These are phyloP conservation scores for Leucophenga varia DNA, from an alignment of 1,140 invertebrate genomes.

Conservation along the genomic window DNA sequence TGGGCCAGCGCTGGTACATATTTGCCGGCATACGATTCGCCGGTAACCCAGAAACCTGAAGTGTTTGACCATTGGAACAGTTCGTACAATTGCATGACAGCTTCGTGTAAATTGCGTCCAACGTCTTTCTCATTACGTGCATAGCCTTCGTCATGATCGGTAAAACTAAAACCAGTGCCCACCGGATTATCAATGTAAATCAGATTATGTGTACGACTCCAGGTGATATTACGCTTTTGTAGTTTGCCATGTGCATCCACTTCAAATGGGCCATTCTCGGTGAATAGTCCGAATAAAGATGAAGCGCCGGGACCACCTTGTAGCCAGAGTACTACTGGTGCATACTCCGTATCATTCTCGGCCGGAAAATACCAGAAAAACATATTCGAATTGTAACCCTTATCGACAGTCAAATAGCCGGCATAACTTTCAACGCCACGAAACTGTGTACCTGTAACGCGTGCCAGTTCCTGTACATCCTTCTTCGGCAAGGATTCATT, in stretches of 20 bases:
- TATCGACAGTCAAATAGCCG: slow-evolving; percentile 77
- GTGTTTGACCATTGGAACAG: slow-evolving; percentile 68
- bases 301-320: slow-evolving; percentile 81
- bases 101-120: slow-evolving; percentile 67
- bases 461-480: slow-evolving; percentile 30
- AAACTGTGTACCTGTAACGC: slow-evolving; percentile 31
- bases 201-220: slow-evolving; percentile 73
- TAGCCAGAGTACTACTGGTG: slow-evolving; percentile 81
- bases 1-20: slow-evolving; percentile 79
- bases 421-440: slow-evolving; percentile 45
- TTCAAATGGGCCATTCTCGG: slow-evolving; percentile 77
- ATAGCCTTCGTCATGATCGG: slow-evolving; percentile 65
- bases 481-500: slow-evolving; percentile 19
- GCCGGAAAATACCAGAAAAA: slow-evolving; percentile 91
- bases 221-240: slow-evolving; percentile 67
- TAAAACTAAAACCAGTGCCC: slow-evolving; percentile 78
- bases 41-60: slow-evolving; percentile 76
- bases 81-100: slow-evolving; percentile 71
- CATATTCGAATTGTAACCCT: slow-evolving; percentile 75
- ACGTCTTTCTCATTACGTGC: slow-evolving; percentile 68
- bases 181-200: slow-evolving; percentile 88
- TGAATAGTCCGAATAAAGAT: slow-evolving; percentile 78
- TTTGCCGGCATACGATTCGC: slow-evolving; percentile 86
- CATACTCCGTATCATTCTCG: slow-evolving; percentile 55
- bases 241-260: slow-evolving; percentile 63